Evolutionary conservation across 2,797 vertebrate genomes (phyloP).

Genomic region (Amphiprion clarkii): DNA sequence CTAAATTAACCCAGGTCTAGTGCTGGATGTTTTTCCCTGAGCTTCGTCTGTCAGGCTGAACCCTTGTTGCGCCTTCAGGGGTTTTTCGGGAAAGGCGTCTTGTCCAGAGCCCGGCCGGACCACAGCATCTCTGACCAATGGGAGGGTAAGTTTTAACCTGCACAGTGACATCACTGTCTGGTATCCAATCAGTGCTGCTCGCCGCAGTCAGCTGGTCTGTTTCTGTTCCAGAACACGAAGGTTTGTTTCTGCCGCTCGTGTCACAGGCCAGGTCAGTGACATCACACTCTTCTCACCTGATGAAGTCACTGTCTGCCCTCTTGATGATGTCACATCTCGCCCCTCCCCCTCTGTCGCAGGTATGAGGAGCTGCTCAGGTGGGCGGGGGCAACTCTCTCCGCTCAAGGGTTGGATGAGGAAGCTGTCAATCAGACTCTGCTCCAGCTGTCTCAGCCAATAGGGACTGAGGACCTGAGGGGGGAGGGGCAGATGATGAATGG

Average conservation of each 20-base stretch:
- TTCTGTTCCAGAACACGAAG: constrained; percentile 66
- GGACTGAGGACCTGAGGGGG: constrained; percentile 55
- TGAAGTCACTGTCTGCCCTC: neutral
- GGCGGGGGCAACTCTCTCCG: constrained; percentile 81
- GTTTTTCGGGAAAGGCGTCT: constrained; percentile 96
- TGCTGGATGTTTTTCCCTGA: no score
- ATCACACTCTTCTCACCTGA: neutral
- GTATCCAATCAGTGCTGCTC: constrained; percentile 11
- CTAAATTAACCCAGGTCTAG: neutral
- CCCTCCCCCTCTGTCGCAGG: constrained; percentile 70
- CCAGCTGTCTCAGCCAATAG: constrained; percentile 80
- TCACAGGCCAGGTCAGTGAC: constrained; percentile 88
- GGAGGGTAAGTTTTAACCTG: constrained; percentile 84
- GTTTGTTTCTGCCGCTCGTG: constrained; percentile 86
- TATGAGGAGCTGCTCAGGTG: constrained; percentile 86
- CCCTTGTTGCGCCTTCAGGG: constrained; percentile 81
- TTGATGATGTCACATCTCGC: constrained; percentile 3
- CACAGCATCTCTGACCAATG: constrained; percentile 89
- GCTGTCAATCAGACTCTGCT: constrained; percentile 73
- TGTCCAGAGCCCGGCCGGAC: constrained; percentile 91
- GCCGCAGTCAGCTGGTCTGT: constrained; percentile 27
- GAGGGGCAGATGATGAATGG: constrained; percentile 1
- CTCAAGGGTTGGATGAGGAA: constrained; percentile 85
- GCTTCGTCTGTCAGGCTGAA: neutral
- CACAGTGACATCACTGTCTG: constrained; percentile 21